These are phyloP conservation scores for Pardalotus punctatus DNA, from an alignment of 2,113 vertebrate species.

Conservation along the genomic window DNA sequence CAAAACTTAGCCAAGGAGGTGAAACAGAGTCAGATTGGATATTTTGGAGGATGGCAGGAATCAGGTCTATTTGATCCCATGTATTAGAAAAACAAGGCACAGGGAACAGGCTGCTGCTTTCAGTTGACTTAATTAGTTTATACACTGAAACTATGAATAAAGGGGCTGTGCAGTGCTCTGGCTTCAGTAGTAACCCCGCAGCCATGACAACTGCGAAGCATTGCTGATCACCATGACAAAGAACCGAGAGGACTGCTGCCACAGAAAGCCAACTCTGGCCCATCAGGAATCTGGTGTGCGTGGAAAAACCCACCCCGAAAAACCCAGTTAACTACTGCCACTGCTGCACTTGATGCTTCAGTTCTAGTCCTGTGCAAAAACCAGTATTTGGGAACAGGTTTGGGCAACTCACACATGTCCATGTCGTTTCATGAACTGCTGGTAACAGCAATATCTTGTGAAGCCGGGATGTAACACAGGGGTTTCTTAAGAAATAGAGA, in stretches of 20 bases:
- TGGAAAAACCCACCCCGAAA: neutral
- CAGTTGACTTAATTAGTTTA: conserved; percentile 52
- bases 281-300: neutral
- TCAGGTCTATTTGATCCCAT: neutral
- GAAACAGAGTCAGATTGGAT: neutral
- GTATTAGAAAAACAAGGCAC: neutral
- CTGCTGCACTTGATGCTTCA: fast-evolving
- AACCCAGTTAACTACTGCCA: fast-evolving
- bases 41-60: neutral
- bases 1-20: neutral
- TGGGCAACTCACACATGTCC: neutral
- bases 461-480: neutral
- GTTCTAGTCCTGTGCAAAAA: neutral
- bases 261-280: neutral
- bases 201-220: conserved; percentile 66
- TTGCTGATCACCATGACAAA: conserved; percentile 68
- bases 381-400: neutral
- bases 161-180: conserved; percentile 41
- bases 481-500: neutral
- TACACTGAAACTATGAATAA: conserved; percentile 54
- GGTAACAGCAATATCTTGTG: neutral
- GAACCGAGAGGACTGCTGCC: neutral
- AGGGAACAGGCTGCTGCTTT: conserved; percentile 27
- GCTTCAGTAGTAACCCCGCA: conserved; percentile 49
- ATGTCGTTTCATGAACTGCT: fast-evolving